A percentile compares a stretch with the other conserved stretches of the same genome.
phyloP scores from a whole-genome alignment of 2,797 vertebrate genomes.

The Phylloscopus collybita region DNA sequence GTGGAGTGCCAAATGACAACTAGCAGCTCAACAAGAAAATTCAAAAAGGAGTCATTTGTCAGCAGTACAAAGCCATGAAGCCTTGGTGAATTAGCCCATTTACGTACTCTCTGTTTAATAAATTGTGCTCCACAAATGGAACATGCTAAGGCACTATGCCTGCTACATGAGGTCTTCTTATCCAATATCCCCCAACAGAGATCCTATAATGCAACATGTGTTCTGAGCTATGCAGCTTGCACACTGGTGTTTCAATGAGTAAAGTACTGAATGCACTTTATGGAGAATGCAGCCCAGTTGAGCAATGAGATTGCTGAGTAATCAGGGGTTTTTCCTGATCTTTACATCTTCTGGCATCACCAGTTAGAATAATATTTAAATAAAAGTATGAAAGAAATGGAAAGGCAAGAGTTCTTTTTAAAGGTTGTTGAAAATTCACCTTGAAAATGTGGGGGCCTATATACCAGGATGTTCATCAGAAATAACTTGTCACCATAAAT shows the following conservation, averaged over 20 bases:
- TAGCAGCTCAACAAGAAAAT: background rate
- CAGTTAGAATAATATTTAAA: background rate
- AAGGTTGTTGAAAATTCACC: background rate
- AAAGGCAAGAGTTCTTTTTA: background rate
- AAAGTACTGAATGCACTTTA: background rate
- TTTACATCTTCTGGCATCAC: background rate
- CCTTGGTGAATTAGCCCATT: background rate
- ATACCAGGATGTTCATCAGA: background rate
- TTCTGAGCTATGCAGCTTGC: background rate
- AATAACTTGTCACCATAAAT: background rate
- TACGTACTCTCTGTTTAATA: background rate
- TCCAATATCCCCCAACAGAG: background rate
- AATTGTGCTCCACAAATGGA: background rate
- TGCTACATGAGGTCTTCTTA: background rate
- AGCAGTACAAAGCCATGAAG: background rate
- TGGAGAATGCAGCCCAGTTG: background rate
- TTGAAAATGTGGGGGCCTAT: background rate
- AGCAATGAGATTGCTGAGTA: background rate
- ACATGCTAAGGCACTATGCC: background rate
- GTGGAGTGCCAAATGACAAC: background rate
- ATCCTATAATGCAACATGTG: background rate
- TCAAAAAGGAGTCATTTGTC: background rate
- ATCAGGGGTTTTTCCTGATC: background rate
- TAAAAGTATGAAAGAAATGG: background rate
- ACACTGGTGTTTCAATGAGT: background rate